These are phyloP conservation scores for Matsumyia berberina DNA, from an alignment of 2,888 invertebrate genomes.

Conservation along the genomic window DNA sequence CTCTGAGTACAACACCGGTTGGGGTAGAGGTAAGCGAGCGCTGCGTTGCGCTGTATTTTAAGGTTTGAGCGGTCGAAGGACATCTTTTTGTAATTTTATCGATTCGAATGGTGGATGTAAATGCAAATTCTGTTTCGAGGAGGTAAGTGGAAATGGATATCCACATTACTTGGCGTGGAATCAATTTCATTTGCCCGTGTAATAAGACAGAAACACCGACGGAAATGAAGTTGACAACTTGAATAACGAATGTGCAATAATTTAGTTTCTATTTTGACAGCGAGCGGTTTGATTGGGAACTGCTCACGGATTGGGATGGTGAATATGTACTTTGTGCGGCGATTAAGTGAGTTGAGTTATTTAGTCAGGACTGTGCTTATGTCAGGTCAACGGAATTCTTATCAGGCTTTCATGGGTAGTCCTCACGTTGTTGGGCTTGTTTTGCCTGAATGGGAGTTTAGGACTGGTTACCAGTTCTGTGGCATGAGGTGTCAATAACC, in stretches of 20 bases:
- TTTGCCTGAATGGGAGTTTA: too few relatives aligned
- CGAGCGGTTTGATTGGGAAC: constrained; percentile 22
- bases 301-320: constrained; percentile 11
- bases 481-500: too few relatives aligned
- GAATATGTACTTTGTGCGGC: not conserved
- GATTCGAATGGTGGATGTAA: constrained; percentile 58
- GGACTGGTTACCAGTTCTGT: too few relatives aligned
- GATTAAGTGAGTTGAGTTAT: not conserved
- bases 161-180: constrained; percentile 49
- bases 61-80: constrained; percentile 64
- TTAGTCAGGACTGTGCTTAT: not conserved
- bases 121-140: constrained; percentile 59
- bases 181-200: constrained; percentile 55
- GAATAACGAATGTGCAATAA: constrained; percentile 66
- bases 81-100: constrained; percentile 75
- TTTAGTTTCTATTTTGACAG: constrained; percentile 65
- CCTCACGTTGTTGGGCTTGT: too few relatives aligned
- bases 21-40: constrained; percentile 17
- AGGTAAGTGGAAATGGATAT: constrained; percentile 30
- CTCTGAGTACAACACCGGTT: not conserved
- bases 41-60: constrained; percentile 45
- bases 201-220: constrained; percentile 51
- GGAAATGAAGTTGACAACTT: constrained; percentile 61
- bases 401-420: too few relatives aligned
- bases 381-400: too few relatives aligned